Percentiles rank a stretch among this genome's conserved stretches.
Evolutionary conservation across 2,113 vertebrate species (phyloP).

Genomic region (Bos taurus): DNA sequence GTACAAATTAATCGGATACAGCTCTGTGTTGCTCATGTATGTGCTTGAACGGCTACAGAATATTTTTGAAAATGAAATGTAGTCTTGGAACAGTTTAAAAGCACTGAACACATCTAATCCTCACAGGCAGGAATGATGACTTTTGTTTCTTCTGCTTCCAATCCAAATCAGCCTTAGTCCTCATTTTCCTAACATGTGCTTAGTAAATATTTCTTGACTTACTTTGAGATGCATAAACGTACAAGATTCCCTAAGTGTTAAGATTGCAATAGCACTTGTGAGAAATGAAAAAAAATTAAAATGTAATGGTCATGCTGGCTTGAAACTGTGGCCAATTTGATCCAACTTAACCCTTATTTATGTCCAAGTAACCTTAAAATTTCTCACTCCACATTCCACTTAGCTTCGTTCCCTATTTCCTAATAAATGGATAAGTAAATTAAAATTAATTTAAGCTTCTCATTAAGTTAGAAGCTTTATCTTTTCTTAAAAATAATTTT

Average conservation of each 20-base stretch:
- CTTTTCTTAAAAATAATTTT: background rate
- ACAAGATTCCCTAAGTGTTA: background rate
- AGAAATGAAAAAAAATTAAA: background rate
- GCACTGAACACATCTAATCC: background rate
- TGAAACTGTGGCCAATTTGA: background rate
- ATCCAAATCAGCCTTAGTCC: background rate
- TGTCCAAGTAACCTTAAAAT: background rate
- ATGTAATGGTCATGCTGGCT: background rate
- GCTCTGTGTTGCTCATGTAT: background rate
- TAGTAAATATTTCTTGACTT: background rate
- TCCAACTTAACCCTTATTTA: background rate
- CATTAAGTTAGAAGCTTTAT: background rate
- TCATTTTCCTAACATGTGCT: background rate
- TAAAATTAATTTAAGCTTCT: background rate
- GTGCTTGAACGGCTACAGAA: background rate
- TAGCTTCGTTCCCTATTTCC: background rate
- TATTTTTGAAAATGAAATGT: conserved; percentile 11
- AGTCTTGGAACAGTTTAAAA: background rate
- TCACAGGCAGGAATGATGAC: background rate
- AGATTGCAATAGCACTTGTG: background rate
- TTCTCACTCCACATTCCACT: background rate
- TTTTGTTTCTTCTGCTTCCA: background rate
- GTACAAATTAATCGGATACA: background rate
- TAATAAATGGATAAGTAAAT: background rate
- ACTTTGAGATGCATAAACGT: background rate